A percentile compares a stretch with the other conserved stretches of the same genome.
These are phyloP conservation scores for Neolamprologus tretocephalus DNA, from an alignment of 2,113 vertebrate species.

Conservation along the genomic window DNA sequence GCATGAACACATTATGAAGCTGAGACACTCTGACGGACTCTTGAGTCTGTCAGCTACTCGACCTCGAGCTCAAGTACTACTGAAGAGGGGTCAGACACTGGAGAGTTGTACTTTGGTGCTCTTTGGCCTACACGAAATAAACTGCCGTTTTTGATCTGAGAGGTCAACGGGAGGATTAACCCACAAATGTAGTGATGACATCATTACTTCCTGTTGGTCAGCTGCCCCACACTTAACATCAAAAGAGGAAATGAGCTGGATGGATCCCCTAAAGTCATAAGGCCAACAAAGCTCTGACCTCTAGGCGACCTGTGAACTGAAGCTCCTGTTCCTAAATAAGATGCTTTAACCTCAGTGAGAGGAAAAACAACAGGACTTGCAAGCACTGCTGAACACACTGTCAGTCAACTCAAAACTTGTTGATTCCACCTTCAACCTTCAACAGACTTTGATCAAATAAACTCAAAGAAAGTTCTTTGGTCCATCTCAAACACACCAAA, in stretches of 20 bases:
- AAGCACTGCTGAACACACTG: not conserved
- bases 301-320: not conserved
- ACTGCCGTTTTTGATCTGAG: not conserved
- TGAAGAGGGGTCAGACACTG: slow-evolving; percentile 13
- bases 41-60: slow-evolving; percentile 33
- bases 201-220: slow-evolving; percentile 31
- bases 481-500: not conserved
- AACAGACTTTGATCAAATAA: not conserved
- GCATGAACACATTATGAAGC: not conserved
- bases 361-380: not conserved
- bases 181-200: not conserved
- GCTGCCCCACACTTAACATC: not conserved
- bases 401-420: not conserved
- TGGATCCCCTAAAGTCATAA: not conserved
- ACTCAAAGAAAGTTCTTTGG: not conserved
- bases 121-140: not conserved
- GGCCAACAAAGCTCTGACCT: not conserved
- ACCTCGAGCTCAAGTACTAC: slow-evolving; percentile 4
- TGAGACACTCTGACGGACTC: slow-evolving; percentile 1
- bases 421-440: not conserved
- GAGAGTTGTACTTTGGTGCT: not conserved
- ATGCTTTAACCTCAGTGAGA: not conserved
- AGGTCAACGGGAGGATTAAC: slow-evolving; percentile 17
- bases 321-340: not conserved
- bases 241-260: not conserved